These are phyloP conservation scores for Macroteleia sp. DNA, from an alignment of 2,888 invertebrate species.

Conservation along the genomic window DNA sequence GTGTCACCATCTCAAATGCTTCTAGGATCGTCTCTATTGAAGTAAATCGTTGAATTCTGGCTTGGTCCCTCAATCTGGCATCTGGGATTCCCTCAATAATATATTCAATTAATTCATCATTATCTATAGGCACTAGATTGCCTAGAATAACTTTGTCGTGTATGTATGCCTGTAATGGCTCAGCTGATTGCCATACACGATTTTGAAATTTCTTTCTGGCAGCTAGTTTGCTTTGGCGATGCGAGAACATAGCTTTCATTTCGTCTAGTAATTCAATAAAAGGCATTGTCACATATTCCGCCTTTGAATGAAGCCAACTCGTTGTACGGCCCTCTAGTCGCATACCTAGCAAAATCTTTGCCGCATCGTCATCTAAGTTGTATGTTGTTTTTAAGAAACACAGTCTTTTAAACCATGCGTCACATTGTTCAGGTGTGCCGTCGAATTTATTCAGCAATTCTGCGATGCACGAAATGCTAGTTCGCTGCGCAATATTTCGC, in stretches of 20 bases:
- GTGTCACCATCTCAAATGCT: constrained; percentile 33
- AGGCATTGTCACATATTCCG: constrained; percentile 27
- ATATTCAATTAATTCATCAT: constrained; percentile 38
- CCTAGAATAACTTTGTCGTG: constrained; percentile 52
- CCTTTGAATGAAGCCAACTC: constrained; percentile 47
- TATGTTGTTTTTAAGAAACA: constrained; percentile 26
- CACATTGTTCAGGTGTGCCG: constrained; percentile 10
- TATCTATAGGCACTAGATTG: constrained; percentile 41
- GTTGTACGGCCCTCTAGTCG: constrained; percentile 40
- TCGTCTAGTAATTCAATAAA: constrained; percentile 28
- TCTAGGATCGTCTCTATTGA: constrained; percentile 13
- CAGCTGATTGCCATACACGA: constrained; percentile 24
- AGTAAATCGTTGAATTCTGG: constrained; percentile 21
- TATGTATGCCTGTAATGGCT: constrained; percentile 43
- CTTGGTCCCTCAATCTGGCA: constrained; percentile 30
- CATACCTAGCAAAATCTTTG: constrained; percentile 15
- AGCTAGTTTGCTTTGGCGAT: constrained; percentile 21
- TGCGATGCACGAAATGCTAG: constrained; percentile 1
- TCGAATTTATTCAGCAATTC: constrained; percentile 21
- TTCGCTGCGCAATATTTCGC: background rate
- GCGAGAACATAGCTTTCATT: constrained; percentile 34
- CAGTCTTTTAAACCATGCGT: constrained; percentile 38
- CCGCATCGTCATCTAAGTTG: constrained; percentile 24
- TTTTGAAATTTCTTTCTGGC: constrained; percentile 26
- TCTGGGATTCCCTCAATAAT: constrained; percentile 14